Conservation (phyloP, 2,888 invertebrate genomes). For the Teleogryllus oceanicus region DNA sequence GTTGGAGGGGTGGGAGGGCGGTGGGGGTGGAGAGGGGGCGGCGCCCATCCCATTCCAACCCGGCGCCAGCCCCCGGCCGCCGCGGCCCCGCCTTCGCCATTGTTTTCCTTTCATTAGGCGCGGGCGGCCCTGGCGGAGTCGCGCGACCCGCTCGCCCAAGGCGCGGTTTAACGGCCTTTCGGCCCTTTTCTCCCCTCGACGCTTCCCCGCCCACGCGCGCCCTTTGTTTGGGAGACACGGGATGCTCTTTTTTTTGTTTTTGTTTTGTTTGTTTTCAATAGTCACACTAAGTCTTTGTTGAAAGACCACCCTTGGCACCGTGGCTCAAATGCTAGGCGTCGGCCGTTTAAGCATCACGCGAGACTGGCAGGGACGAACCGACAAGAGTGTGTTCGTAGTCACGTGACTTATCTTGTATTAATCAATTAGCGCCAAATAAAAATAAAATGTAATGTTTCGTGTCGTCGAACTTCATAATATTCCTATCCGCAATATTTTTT, state of each 20-base stretch:
- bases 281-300: background rate
- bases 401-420: too few species aligned
- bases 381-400: too few species aligned
- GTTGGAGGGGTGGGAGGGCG: too few species aligned
- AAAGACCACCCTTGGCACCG: background rate
- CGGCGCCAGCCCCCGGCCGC: background rate
- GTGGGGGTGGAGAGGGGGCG: too few species aligned
- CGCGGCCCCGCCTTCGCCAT: background rate
- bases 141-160: background rate
- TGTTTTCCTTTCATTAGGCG: conserved; percentile 3
- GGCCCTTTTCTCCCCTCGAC: background rate
- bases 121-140: background rate
- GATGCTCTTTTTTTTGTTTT: background rate
- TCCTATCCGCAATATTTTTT: too few species aligned
- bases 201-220: background rate
- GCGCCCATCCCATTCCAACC: too few species aligned
- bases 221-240: conserved; percentile 18
- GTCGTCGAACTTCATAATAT: too few species aligned
- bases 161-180: conserved; percentile 18
- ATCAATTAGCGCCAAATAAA: too few species aligned
- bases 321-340: too few species aligned
- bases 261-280: background rate
- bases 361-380: too few species aligned
- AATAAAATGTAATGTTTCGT: too few species aligned
- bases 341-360: too few species aligned